Evolutionary conservation across 2,888 invertebrate genomes (phyloP), one percentile per base, ranked within the genome.

Genomic region (Amiota minor): DNA sequence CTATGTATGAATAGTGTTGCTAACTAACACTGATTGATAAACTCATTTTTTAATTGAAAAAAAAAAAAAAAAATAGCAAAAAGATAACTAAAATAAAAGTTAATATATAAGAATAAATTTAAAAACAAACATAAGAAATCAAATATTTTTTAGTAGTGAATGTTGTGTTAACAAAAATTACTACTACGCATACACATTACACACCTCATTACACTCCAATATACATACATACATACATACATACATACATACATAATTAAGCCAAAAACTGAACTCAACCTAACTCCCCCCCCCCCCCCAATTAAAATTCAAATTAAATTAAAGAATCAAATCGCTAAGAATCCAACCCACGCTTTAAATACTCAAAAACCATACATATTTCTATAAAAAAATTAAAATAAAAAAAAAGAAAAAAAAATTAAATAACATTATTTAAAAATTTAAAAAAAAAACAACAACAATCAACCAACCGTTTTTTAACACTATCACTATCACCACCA

Each of bases 401-500:
- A n/a, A 55, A 59, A 53, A 16, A 12, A 20, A 59, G 16, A 65
- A 62, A 62, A 73, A 12, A 74, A 55, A 45, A 55, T 23, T 9
- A 45, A 46, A 70, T 55, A 59, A 55, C 23, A 73, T 72, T 79
- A 74, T 76, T 77, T 79, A 68, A 49, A 62, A 68, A 61, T 74
- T 16, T 35, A 59, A 71, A 47, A 47, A 70, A 65, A 49, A 20
- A 72, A 47, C 18, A 16, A n/a, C n/a, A 62, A 49, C 20, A 49
- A 56, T 46, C 67, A 47, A 74, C 69, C 59, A 74, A 72, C 62
- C 67, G 67, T 67, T 67, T 67, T 67, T 75, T 68, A 80, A 75
- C 78, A 84, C 67, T 68, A 68, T 35, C 78, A 84, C 67, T 68
- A 68, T 35, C 84, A 82, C 83, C 82, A 83, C 80, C 83, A 81